Base-by-base conservation (phyloP, 2,113 vertebrate genomes). In the Epinephelus moara region DNA sequence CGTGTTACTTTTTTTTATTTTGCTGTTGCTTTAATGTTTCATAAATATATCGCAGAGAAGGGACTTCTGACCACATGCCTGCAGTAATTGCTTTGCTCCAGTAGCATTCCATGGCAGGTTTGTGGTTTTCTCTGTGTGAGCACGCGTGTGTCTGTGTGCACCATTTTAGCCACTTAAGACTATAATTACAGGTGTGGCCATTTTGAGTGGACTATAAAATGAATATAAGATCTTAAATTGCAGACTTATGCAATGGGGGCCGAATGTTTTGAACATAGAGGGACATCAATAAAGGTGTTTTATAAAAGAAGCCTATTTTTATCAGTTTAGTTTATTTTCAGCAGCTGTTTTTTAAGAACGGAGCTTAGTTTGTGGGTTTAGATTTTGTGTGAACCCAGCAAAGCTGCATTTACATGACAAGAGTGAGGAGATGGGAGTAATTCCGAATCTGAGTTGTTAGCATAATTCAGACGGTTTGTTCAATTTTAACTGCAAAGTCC, bases 221-320 rank as follows among this genome's bases (percentile, higher is more conserved):
- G 49, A 78, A 84, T 83, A 82, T 79, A 72, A 78, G 57, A 83
- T 79, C 25, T 86, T 88, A 80, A 88, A 78, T 75, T 80, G 57
- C 60, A 82, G 61, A 69, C 64, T 73, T 23, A 55, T 52, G 63
- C 45, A 88, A 49, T n/a, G 17, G 19, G 15, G 30, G 61, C 33
- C 1, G 6, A 37, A 37, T 37, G 33, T 6, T 37, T 37, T 37
- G 33, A 37, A 37, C 33, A 37, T 2, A 37, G 33, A 37, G 68
- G 21, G 33, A 37, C 33, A 37, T 37, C 6, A 37, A 7, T 6
- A 7, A 37, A 37, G 33, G 33, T 37, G 33, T 37, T 37, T 37
- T 37, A 37, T 37, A 37, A 37, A 37, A 37, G 33, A 1, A 7
- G 33, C 33, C 33, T 37, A 37, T 37, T 61, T 61, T 66, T 18